A percentile compares a stretch with the other conserved stretches of the same genome.
Evolutionary conservation across 1,140 invertebrate genomes (phyloP).

Genomic region (Augochlora pura): DNA sequence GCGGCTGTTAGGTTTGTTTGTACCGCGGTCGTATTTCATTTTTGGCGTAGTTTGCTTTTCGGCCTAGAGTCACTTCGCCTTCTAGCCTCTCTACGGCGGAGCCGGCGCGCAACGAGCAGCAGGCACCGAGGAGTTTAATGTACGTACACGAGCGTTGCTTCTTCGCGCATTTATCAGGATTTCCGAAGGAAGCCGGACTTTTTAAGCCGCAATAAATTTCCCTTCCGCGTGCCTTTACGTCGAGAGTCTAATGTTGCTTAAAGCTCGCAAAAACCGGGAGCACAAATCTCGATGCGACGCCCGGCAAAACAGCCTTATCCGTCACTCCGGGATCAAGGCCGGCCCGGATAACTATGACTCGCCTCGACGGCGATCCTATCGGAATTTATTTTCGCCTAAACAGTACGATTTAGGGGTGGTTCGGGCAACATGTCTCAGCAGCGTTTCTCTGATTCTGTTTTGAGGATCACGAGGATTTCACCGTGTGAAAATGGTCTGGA

Average conservation of each 20-base stretch:
- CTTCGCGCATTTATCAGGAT: conserved; percentile 80
- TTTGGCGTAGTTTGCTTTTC: conserved; percentile 73
- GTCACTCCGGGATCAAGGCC: neutral
- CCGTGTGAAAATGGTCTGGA: too few species aligned
- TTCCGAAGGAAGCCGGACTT: conserved; percentile 79
- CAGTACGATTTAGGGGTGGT: too few species aligned
- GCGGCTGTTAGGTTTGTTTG: conserved; percentile 45
- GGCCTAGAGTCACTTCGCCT: conserved; percentile 72
- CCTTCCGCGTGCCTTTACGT: conserved; percentile 60
- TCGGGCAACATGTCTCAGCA: too few species aligned
- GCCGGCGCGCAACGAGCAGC: conserved; percentile 12
- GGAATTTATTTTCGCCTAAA: neutral
- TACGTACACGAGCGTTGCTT: conserved; percentile 62
- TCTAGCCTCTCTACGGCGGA: neutral
- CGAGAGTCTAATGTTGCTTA: conserved; percentile 59
- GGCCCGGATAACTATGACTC: neutral
- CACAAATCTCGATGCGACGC: conserved; percentile 50
- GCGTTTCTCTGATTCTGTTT: too few species aligned
- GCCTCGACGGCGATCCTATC: neutral
- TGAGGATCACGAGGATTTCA: too few species aligned
- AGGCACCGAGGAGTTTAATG: conserved; percentile 39
- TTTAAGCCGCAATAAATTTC: conserved; percentile 81
- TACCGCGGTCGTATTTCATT: conserved; percentile 53
- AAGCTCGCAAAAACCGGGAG: conserved; percentile 63
- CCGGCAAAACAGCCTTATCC: conserved; percentile 27